Evolutionary conservation across 1,140 invertebrate species (phyloP).

Genomic region (Chrysomallon squamiferum): DNA sequence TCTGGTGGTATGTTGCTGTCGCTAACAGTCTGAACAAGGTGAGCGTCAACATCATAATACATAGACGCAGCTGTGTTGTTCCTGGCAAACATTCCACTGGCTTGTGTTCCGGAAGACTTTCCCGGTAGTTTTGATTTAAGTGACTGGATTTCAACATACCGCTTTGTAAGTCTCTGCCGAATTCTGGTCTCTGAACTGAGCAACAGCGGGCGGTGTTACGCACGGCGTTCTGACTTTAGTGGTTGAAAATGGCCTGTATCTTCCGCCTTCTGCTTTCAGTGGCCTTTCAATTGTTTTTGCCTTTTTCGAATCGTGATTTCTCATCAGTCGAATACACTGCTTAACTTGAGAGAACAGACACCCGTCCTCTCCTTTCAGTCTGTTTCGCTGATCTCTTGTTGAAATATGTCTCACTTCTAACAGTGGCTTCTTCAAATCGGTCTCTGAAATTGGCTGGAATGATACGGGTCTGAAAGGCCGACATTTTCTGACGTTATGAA

Average conservation of each 20-base stretch:
- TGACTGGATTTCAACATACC: not conserved
- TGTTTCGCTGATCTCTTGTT: not conserved
- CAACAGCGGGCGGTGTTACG: not conserved
- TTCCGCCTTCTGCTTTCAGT: not conserved
- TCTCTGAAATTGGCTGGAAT: not conserved
- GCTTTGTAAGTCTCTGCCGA: not conserved
- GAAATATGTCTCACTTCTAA: conserved; percentile 1
- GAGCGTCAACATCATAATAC: not conserved
- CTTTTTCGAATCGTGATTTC: not conserved
- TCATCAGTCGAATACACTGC: not conserved
- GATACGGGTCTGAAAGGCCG: not conserved
- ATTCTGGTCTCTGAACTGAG: not conserved
- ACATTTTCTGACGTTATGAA: not conserved
- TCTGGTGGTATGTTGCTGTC: conserved; percentile 3
- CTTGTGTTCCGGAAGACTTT: not conserved
- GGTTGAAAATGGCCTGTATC: conserved; percentile 1
- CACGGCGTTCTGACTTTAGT: not conserved
- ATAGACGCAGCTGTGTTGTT: not conserved
- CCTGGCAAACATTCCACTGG: not conserved
- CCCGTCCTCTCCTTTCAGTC: not conserved
- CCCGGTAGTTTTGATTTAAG: not conserved
- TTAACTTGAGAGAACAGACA: not conserved
- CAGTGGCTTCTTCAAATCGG: not conserved
- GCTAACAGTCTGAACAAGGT: not conserved
- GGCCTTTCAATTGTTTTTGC: not conserved